These are phyloP conservation scores for Syrmaticus mikado DNA, from an alignment of 2,113 vertebrate species.

Conservation along the genomic window DNA sequence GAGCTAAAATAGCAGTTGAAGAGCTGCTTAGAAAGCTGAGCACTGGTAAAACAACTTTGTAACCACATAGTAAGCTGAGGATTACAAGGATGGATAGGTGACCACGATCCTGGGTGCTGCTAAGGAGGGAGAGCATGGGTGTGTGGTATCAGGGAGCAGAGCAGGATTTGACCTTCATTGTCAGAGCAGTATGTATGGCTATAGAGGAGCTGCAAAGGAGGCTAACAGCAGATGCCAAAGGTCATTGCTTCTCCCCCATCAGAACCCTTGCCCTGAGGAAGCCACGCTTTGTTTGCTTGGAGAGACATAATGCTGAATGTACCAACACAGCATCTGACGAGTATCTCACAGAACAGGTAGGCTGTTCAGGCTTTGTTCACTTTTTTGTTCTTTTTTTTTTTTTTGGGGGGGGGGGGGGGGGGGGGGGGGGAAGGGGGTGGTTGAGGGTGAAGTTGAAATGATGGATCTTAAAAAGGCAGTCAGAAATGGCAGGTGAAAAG, in stretches of 20 bases:
- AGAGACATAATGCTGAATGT: not conserved
- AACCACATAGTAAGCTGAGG: no score
- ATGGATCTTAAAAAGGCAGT: not conserved
- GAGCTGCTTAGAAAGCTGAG: not conserved
- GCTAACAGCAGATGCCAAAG: accelerated
- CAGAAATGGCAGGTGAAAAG: no score
- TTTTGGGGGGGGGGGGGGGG: no score
- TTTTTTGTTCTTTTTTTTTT: not conserved
- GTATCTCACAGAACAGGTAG: not conserved
- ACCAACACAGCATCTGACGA: accelerated
- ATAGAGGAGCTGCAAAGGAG: accelerated
- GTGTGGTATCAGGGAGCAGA: not conserved
- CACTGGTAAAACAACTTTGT: no score
- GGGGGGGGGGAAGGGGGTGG: no score
- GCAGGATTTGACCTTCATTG: accelerated
- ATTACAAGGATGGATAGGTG: no score
- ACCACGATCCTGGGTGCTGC: not conserved
- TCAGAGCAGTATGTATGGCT: accelerated
- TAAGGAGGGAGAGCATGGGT: accelerated
- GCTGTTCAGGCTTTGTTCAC: not conserved
- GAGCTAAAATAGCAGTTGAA: not conserved
- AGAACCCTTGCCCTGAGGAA: accelerated
- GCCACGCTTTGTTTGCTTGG: accelerated
- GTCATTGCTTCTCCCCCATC: accelerated
- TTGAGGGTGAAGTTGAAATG: not conserved